These are phyloP conservation scores for Pogonognathellus flavescens DNA, from an alignment of 1,140 invertebrate species.

Conservation along the genomic window DNA sequence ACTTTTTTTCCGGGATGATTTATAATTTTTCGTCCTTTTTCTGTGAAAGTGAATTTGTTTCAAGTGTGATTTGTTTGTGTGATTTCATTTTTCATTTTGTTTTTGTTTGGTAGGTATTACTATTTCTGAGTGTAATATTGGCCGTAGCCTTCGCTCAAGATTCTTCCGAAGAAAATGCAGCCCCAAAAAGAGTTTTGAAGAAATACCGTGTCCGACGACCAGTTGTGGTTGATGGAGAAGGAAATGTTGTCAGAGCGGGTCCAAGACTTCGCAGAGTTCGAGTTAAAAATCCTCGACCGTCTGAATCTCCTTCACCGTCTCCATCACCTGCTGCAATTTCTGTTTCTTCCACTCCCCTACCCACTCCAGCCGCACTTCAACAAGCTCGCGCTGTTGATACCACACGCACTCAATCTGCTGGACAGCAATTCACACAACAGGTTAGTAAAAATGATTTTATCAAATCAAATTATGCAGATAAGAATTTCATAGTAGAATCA, in stretches of 20 bases:
- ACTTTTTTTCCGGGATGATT: background rate
- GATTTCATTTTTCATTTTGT: conserved; percentile 12
- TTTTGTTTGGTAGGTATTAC: conserved; percentile 50
- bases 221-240: conserved; percentile 61
- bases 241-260: conserved; percentile 49
- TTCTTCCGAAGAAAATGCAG: conserved; percentile 61
- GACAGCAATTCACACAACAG: conserved; percentile 23
- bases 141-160: conserved; percentile 58
- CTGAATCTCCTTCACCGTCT: background rate
- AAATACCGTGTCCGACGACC: conserved; percentile 64
- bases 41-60: background rate
- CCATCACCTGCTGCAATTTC: background rate
- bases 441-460: background rate
- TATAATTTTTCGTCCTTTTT: background rate
- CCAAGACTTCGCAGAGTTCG: conserved; percentile 60
- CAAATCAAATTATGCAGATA: background rate
- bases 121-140: conserved; percentile 52
- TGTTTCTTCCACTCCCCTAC: conserved; percentile 21
- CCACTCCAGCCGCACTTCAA: conserved; percentile 5
- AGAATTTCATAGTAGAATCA: background rate
- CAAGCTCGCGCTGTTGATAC: background rate
- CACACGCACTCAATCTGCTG: background rate
- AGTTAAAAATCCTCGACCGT: conserved; percentile 57
- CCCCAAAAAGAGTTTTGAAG: conserved; percentile 63
- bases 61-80: background rate